Percentiles rank a stretch among this genome's conserved stretches.
Conservation (phyloP, 1,140 invertebrate genomes). For the Bombus difficillimus region DNA sequence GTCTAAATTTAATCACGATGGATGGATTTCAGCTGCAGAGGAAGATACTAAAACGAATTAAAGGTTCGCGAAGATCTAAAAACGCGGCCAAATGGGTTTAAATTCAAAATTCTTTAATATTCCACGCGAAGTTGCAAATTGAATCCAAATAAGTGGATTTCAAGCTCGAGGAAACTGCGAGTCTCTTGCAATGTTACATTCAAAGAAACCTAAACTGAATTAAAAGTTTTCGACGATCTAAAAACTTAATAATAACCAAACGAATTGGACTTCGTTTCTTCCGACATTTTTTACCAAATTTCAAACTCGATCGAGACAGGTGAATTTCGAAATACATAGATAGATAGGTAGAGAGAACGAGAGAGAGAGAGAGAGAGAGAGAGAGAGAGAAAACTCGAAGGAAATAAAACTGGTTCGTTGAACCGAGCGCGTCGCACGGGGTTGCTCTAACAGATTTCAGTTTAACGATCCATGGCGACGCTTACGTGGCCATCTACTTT, state of each 20-base stretch:
- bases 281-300: neutral
- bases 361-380: neutral
- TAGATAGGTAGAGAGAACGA: neutral
- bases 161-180: neutral
- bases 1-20: neutral
- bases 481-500: slow-evolving; percentile 43
- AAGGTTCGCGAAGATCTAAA: neutral
- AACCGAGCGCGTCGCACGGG: slow-evolving; percentile 8
- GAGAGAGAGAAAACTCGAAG: neutral
- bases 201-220: too few relatives aligned
- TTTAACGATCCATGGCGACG: slow-evolving; percentile 44
- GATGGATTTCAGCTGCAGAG: neutral
- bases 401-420: slow-evolving; percentile 38
- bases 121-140: neutral
- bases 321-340: neutral
- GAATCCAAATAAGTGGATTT: neutral
- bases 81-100: neutral
- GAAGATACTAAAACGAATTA: neutral
- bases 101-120: neutral
- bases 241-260: neutral
- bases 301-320: neutral
- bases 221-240: neutral
- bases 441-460: slow-evolving; percentile 41
- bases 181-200: too few relatives aligned
- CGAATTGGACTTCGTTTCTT: neutral